These are phyloP conservation scores for Eufriesea mexicana DNA, from an alignment of 1,140 invertebrate species.

Conservation along the genomic window DNA sequence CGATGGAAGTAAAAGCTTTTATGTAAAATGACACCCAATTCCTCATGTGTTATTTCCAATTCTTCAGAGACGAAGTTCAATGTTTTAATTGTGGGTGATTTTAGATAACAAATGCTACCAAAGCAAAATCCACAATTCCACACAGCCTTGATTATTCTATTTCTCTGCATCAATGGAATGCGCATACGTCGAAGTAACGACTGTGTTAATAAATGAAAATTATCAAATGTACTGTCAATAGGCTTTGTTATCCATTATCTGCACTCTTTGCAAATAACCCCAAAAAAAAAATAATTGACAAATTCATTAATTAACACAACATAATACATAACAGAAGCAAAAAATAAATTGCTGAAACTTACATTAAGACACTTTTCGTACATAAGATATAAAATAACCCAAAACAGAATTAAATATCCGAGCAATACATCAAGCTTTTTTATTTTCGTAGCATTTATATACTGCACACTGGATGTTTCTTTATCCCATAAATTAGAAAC, in stretches of 20 bases:
- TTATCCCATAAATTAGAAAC: conserved; percentile 54
- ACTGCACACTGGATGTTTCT: conserved; percentile 11
- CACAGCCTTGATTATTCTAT: conserved; percentile 65
- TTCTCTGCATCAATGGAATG: conserved; percentile 63
- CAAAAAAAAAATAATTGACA: conserved; percentile 24
- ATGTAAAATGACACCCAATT: conserved; percentile 61
- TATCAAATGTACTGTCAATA: conserved; percentile 28
- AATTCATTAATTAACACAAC: conserved; percentile 16
- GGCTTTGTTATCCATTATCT: conserved; percentile 27
- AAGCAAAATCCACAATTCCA: conserved; percentile 72
- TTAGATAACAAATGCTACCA: conserved; percentile 67
- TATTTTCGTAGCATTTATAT: conserved; percentile 34
- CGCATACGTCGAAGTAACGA: conserved; percentile 68
- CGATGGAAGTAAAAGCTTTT: conserved; percentile 73
- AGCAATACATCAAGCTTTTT: conserved; percentile 52
- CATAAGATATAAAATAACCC: conserved; percentile 60
- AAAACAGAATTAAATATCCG: conserved; percentile 61
- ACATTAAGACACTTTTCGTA: conserved; percentile 73
- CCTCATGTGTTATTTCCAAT: conserved; percentile 39
- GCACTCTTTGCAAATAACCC: conserved; percentile 4
- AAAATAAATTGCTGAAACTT: conserved; percentile 41
- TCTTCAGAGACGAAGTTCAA: conserved; percentile 41
- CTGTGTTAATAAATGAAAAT: conserved; percentile 55
- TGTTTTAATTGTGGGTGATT: conserved; percentile 45
- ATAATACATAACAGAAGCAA: not conserved